Evolutionary conservation across 1,140 invertebrate genomes (phyloP), one percentile per base, ranked within the genome.

Genomic region (Lysiphlebus fabarum): DNA sequence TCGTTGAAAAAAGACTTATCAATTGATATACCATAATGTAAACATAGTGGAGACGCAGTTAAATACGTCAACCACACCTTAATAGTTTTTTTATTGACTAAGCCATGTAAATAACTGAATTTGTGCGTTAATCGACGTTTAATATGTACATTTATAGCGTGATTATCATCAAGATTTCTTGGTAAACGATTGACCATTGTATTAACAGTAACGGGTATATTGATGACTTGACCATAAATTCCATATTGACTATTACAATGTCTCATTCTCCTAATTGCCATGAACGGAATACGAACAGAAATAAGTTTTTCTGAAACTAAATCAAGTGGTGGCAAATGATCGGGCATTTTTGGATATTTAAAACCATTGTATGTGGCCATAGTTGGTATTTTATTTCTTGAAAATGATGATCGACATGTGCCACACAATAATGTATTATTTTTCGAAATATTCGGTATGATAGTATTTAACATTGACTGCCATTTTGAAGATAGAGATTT

Each of bases 151-250:
- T 73, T 73, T 42, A 74, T 69, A 36, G 61, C 64, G 12, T 73
- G 55, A 60, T 76, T 71, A 50, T 73, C 70, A 55, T 73, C 54
- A 53, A 74, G 26, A 61, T 71, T 60, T 36, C 74, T 64, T 2
- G 73, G 73, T 59, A 77, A 71, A 12, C 50, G 56, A 65, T 70
- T 67, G 51, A 74, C 70, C 71, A 77, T 71, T 0, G 61, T 62
- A 65, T 76, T 48, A 40, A 69, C 70, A 50, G 66, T 41, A 6
- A 73, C 62, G 58, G 75, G 75, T 36, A 76, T 67, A 61, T 77
- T 76, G 17, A 76, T 72, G 50, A 75, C 62, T 70, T 75, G 70
- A 8, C 67, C 70, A 45, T 64, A 62, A 58, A 77, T 73, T 58
- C 68, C 72, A 67, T 69, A 67, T 53, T 61, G 65, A 26, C 60